Evolutionary conservation across 1,140 invertebrate species (phyloP).

Genomic region (Magallana ariakensis): DNA sequence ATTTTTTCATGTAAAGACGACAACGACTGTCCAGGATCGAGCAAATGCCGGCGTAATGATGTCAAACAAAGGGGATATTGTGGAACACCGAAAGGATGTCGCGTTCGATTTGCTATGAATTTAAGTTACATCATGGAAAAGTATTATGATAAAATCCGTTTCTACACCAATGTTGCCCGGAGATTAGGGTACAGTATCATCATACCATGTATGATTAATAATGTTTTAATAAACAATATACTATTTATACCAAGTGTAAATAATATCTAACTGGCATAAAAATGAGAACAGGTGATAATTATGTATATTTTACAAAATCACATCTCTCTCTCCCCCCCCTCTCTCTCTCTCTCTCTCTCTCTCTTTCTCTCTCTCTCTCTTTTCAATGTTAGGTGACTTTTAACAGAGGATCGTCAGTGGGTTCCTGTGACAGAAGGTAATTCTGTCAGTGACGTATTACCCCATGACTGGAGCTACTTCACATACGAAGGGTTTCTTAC

Average conservation of each 20-base stretch:
- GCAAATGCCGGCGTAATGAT: constrained; percentile 16
- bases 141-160: neutral
- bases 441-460: constrained; percentile 12
- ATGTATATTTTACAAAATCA: no score
- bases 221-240: no score
- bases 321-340: no score
- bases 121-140: constrained; percentile 25
- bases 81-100: neutral
- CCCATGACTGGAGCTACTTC: constrained; percentile 54
- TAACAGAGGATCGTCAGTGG: neutral
- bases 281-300: no score
- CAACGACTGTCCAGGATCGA: constrained; percentile 1
- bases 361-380: no score
- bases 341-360: no score
- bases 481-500: constrained; percentile 72
- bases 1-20: constrained; percentile 12
- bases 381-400: neutral
- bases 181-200: neutral
- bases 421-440: neutral
- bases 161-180: neutral
- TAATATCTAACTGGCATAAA: no score
- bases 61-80: constrained; percentile 11
- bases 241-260: no score
- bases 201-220: no score
- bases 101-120: constrained; percentile 7